Percentiles rank a stretch among this genome's conserved stretches.
phyloP scores from a whole-genome alignment of 2,888 invertebrate genomes.

The Drosophila meridiana region DNA sequence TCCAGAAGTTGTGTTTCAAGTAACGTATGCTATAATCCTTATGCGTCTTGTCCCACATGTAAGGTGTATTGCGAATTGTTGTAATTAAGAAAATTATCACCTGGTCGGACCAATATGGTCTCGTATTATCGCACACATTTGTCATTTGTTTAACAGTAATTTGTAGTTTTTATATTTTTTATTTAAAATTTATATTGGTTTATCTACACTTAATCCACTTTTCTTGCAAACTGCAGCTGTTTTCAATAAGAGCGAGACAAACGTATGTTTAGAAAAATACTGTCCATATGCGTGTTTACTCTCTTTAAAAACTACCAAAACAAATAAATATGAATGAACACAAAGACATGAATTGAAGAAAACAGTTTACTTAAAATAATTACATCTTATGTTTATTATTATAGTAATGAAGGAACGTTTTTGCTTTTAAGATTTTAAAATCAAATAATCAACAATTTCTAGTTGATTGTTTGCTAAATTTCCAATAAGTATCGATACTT shows the following conservation, averaged over 20 bases:
- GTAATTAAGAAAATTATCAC: constrained; percentile 45
- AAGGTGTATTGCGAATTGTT: constrained; percentile 52
- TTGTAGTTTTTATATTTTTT: not conserved
- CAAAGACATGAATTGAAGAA: not conserved
- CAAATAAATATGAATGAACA: not conserved
- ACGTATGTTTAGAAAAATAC: constrained; percentile 47
- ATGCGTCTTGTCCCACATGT: constrained; percentile 55
- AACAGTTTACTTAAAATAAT: not conserved
- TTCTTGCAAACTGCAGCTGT: constrained; percentile 38
- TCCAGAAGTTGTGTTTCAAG: constrained; percentile 54
- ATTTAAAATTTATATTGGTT: not conserved
- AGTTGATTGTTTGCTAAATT: not conserved
- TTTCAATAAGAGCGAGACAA: constrained; percentile 37
- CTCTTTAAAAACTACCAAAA: constrained; percentile 3
- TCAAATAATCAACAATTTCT: not conserved
- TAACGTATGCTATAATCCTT: constrained; percentile 52
- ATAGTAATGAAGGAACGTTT: not conserved
- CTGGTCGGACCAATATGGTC: constrained; percentile 52
- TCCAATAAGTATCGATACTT: not conserved
- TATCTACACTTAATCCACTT: constrained; percentile 43
- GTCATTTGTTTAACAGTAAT: constrained; percentile 26
- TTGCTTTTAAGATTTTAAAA: not conserved
- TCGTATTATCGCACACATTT: constrained; percentile 24
- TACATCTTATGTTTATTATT: not conserved
- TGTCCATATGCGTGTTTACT: constrained; percentile 13